Conservation (phyloP, 2,888 invertebrate species). For the Diloba caeruleocephala region DNA sequence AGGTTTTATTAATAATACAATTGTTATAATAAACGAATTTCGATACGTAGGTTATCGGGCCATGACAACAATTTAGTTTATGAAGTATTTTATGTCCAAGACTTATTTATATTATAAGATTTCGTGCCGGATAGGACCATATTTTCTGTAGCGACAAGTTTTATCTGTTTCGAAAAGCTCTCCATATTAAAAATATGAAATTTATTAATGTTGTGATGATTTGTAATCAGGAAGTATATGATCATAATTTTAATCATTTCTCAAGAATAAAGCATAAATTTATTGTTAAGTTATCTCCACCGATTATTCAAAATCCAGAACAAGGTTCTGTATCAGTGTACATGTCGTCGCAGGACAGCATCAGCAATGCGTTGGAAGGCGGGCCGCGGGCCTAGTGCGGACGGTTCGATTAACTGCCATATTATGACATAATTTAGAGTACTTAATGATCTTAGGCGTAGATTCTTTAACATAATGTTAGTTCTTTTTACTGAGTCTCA, state of each 20-base stretch:
- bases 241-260: conserved; percentile 27
- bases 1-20: conserved; percentile 75
- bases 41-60: conserved; percentile 84
- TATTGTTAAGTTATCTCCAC: conserved; percentile 78
- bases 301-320: conserved; percentile 85
- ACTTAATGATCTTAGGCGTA: conserved; percentile 82
- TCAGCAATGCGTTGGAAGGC: conserved; percentile 66
- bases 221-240: conserved; percentile 15
- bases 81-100: conserved; percentile 81
- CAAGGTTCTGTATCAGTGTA: conserved; percentile 74
- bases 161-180: conserved; percentile 43
- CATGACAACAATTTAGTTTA: conserved; percentile 84
- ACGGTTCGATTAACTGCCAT: conserved; percentile 89
- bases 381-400: conserved; percentile 83
- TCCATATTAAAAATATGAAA: conserved; percentile 16
- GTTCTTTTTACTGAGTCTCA: conserved; percentile 79
- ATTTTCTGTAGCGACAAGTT: conserved; percentile 49
- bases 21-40: conserved; percentile 79
- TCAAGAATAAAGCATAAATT: conserved; percentile 44
- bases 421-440: conserved; percentile 88
- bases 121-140: conserved; percentile 63
- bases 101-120: conserved; percentile 78
- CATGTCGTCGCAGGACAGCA: conserved; percentile 67
- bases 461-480: conserved; percentile 74
- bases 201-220: conserved; percentile 14